Evolutionary conservation across 1,140 invertebrate species (phyloP), one percentile per base, ranked within the genome.

Genomic region (Polypedilum pembai): DNA sequence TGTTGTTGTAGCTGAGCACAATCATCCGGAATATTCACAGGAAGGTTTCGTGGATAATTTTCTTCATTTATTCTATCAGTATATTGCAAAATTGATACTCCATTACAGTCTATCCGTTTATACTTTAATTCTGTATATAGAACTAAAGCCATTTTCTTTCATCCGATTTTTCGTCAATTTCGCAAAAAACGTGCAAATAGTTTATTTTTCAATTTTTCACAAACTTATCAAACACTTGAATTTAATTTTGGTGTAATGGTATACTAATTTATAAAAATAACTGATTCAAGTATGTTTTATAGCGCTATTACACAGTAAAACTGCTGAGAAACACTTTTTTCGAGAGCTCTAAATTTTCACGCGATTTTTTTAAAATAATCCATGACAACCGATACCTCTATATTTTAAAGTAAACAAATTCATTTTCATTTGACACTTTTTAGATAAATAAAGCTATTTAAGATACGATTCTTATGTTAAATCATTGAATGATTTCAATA

Each of bases 91-190:
- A 69, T 18, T 21, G 65, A 69, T 20, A 69, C 3, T 4, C 17
- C 65, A 20, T 18, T 18, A 18, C 65, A 69, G 8, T 69, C 12
- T 69, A 69, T 69, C 20, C 65, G 17, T 18, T 18, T 69, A 18
- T 69, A 69, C 17, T 69, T 69, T 69, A 69, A 69, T 21, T 69
- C 65, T 18, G 65, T 69, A 21, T 69, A 69, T 12, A 69, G 17
- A n/a, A 69, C 20, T 21, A 69, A 12, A 7, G 15, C 65, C 65
- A 69, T 69, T 69, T 21, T 7, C 10, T 15, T 12, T 15, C 3
- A 69, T n/a, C 2, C 20, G 20, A 69, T 8, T 69, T 18, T 15
- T 12, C 45, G 1, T 33, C 24, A 56, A 20, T 20, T 69, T 69
- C 17, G 65, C 17, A 69, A 69, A 69, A 66, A 69, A 69, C 65